Evolutionary conservation across 2,797 vertebrate genomes (phyloP).

Genomic region (Spheniscus humboldti): DNA sequence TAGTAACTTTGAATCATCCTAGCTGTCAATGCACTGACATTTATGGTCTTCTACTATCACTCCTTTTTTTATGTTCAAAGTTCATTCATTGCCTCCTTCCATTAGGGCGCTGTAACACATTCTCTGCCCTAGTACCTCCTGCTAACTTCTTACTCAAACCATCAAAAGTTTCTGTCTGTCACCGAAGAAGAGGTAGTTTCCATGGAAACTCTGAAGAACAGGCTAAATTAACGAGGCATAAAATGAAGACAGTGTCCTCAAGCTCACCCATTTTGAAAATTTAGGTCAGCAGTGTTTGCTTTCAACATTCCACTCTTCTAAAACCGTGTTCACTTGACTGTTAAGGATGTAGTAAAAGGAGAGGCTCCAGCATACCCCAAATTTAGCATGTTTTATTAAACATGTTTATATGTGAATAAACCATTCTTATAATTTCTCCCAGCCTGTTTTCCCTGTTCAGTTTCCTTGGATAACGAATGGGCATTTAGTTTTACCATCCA

Average conservation of each 20-base stretch:
- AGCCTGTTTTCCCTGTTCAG: not conserved
- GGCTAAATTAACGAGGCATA: slow-evolving; percentile 27
- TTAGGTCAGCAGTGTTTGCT: slow-evolving; percentile 60
- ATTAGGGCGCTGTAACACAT: not conserved
- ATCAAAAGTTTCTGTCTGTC: slow-evolving; percentile 18
- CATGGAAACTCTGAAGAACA: slow-evolving; percentile 43
- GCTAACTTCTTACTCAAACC: not conserved
- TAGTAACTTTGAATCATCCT: slow-evolving; percentile 34
- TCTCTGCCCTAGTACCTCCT: not conserved
- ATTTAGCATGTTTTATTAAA: not conserved
- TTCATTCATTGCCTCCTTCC: slow-evolving; percentile 11
- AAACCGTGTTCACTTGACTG: slow-evolving; percentile 33
- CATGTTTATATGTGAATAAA: not conserved
- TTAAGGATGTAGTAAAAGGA: slow-evolving; percentile 13
- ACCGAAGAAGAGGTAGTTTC: slow-evolving; percentile 27
- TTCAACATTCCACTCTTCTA: slow-evolving; percentile 57
- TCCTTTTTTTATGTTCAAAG: slow-evolving; percentile 34
- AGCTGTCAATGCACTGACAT: slow-evolving; percentile 6
- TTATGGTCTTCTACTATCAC: not conserved
- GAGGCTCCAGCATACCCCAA: not conserved
- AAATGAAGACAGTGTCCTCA: slow-evolving; percentile 55
- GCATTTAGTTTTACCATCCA: not conserved
- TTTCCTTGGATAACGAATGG: not conserved
- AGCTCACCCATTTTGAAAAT: slow-evolving; percentile 65
- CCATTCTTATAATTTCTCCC: not conserved